A percentile compares a stretch with the other conserved stretches of the same genome.
phyloP scores from a whole-genome alignment of 2,888 invertebrate species.

The Linnaemya vulpina region DNA sequence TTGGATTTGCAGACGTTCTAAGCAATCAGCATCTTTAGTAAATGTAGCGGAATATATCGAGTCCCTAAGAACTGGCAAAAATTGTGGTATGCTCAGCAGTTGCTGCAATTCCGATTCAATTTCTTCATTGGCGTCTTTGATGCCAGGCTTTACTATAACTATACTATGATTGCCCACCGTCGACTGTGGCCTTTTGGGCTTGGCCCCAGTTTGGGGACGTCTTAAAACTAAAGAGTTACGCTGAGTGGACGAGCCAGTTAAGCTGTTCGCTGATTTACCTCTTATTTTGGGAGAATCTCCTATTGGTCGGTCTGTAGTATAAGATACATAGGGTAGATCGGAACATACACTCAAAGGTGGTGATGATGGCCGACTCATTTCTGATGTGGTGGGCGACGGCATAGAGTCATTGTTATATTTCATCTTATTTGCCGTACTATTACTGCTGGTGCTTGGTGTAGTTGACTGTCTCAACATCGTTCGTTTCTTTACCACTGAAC shows the following conservation, averaged over 20 bases:
- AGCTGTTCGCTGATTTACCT: conserved; percentile 83
- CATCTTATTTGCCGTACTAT: conserved; percentile 68
- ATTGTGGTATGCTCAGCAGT: conserved; percentile 92
- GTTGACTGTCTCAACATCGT: conserved; percentile 73
- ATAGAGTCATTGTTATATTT: conserved; percentile 62
- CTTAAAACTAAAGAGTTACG: conserved; percentile 71
- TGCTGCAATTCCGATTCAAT: conserved; percentile 86
- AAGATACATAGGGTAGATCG: conserved; percentile 95
- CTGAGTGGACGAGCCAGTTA: conserved; percentile 73
- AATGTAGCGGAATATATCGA: conserved; percentile 89
- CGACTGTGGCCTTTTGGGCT: conserved; percentile 83
- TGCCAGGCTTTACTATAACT: conserved; percentile 90
- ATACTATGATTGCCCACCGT: conserved; percentile 87
- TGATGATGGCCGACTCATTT: conserved; percentile 86
- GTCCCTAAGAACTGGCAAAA: conserved; percentile 95
- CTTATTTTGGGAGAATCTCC: conserved; percentile 94
- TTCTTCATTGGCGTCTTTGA: conserved; percentile 85
- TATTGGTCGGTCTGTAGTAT: conserved; percentile 94
- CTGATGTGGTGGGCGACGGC: conserved; percentile 78
- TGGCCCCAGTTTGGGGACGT: conserved; percentile 76
- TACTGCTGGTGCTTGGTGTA: conserved; percentile 39
- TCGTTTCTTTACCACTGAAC: conserved; percentile 74
- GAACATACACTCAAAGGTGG: conserved; percentile 95
- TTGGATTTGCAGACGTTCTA: conserved; percentile 87
- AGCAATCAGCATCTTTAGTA: conserved; percentile 92